Percentiles rank a stretch among this genome's conserved stretches.
These are phyloP conservation scores for Phallusia fumigata DNA, from an alignment of 23 tunicate species.

Conservation along the genomic window DNA sequence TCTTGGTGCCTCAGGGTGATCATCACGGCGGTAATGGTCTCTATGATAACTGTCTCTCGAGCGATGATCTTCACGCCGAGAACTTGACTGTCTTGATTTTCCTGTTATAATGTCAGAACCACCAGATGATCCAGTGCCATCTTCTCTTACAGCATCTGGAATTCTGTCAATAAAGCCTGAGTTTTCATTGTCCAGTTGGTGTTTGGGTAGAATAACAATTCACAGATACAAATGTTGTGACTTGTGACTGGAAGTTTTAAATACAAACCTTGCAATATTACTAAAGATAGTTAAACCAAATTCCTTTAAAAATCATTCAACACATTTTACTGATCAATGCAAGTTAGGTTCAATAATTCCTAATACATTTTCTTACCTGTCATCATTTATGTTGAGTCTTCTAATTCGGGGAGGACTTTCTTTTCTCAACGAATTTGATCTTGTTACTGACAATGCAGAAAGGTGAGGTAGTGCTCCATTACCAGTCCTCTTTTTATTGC, in stretches of 20 bases:
- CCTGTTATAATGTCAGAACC: background rate
- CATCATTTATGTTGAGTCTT: conserved; percentile 33
- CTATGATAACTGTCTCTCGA: background rate
- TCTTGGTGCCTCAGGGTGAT: background rate
- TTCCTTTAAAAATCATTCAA: too few relatives aligned
- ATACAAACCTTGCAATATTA: too few relatives aligned
- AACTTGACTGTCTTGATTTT: background rate
- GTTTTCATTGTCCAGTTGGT: too few relatives aligned
- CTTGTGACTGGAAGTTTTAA: too few relatives aligned
- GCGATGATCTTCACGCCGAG: background rate
- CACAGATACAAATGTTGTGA: too few relatives aligned
- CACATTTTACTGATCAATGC: too few relatives aligned
- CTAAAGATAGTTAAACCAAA: too few relatives aligned
- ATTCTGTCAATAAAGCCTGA: conserved; percentile 37
- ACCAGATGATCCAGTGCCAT: conserved; percentile 25
- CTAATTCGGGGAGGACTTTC: conserved; percentile 53
- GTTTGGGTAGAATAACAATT: too few relatives aligned
- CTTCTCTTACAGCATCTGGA: conserved; percentile 52
- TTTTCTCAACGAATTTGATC: conserved; percentile 86
- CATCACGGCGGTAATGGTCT: background rate
- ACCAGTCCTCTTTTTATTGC: conserved; percentile 4
- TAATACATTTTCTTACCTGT: background rate
- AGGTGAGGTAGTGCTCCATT: conserved; percentile 37
- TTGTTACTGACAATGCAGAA: conserved; percentile 65
- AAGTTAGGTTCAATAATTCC: too few relatives aligned